Base-by-base conservation (phyloP, 2,888 invertebrate species). In the Eupithecia subfuscata region DNA sequence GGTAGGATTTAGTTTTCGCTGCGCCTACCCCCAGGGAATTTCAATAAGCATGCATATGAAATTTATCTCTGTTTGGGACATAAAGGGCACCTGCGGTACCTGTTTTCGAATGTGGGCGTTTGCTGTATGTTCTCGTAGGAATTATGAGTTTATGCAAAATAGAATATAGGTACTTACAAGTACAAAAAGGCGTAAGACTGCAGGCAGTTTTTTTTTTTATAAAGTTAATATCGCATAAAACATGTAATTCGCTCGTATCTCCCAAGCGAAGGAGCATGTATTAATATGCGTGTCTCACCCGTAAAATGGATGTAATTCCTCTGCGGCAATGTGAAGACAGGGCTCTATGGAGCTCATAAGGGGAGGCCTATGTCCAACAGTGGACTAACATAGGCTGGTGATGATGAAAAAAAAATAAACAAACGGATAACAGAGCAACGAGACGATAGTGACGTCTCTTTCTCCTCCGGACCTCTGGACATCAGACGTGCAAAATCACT, bases 1-100 rank as follows among this genome's bases (percentile, higher is more conserved):
- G 78, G 79, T 79, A 76, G 80, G 80, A 79, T 79, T 81, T 81
- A 77, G 74, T 80, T 78, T 77, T 75, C 73, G 72, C 56, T 67
- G 18, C 71, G 64, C 30, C 22, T 30, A 67, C 74, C 68, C 68
- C 16, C 9, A 14, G 77, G 68, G 77, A 76, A 76, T 77, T 81
- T 75, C 68, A 81, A 80, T 80, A 80, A 81, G 76, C 75, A 73
- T 69, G 77, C 73, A 72, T 79, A 65, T 69, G 60, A 69, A 74
- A 76, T 76, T 76, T 74, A 76, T 76, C 63, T 69, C 56, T 45
- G 69, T 69, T 64, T 74, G 45, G 76, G 56, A 25, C 69, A 69
- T 76, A 74, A 76, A 71, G 60, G 56, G 52, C 76, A 76, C 76
- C 76, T 71, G 76, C 64, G 22, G 16, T 63, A 76, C 64, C 68